Evolutionary conservation across 1,140 invertebrate genomes (phyloP).

Genomic region (Sminthurides bifidus): DNA sequence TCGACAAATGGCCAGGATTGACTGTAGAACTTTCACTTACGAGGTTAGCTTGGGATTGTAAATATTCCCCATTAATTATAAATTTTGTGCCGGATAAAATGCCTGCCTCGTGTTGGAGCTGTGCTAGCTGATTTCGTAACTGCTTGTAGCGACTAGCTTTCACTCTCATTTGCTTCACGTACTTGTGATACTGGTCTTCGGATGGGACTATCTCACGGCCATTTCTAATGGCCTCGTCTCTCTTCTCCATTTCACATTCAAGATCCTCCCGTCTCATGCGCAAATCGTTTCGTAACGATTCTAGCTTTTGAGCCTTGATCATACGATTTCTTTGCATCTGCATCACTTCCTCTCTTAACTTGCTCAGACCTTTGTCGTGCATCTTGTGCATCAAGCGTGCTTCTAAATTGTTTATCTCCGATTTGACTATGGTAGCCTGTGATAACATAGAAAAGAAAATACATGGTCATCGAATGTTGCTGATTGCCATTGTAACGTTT

Average conservation of each 20-base stretch:
- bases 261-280: neutral
- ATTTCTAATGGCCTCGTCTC: neutral
- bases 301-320: neutral
- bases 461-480: no score
- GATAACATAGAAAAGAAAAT: neutral
- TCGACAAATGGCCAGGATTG: neutral
- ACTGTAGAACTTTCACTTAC: neutral
- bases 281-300: neutral
- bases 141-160: constrained; percentile 67
- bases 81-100: constrained; percentile 10
- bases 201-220: neutral
- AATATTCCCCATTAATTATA: constrained; percentile 1
- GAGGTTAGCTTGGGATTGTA: neutral
- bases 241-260: neutral
- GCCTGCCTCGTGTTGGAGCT: neutral
- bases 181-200: constrained; percentile 34
- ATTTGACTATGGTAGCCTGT: neutral
- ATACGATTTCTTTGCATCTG: neutral
- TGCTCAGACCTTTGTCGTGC: neutral
- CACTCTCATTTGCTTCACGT: constrained; percentile 58
- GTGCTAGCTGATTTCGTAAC: neutral
- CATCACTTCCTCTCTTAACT: neutral
- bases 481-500: no score
- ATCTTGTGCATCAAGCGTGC: neutral
- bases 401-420: neutral